Evolutionary conservation across 2,888 invertebrate genomes (phyloP), one percentile per base, ranked within the genome.

Genomic region (Pardosa pseudoannulata): DNA sequence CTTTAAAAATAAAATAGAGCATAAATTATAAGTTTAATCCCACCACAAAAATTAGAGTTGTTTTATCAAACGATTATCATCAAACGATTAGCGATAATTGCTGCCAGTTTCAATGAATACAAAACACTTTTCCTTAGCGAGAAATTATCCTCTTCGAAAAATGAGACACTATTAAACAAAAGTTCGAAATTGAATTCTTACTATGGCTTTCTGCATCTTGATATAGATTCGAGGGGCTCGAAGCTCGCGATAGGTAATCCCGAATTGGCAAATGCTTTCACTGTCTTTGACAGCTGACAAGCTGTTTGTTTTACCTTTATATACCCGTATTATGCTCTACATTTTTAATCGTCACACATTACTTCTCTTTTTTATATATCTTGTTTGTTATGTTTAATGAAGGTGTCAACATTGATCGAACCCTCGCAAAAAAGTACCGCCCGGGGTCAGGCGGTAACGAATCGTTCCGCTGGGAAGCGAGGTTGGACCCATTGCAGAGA

Each of bases 331-430:
- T 68, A 39, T 36, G 79, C 23, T 72, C 79, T 23, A 72, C 72
- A 68, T 78, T 68, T 31, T 68, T 27, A 19, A 50, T 74, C 70
- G 79, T 79, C 71, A 79, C 79, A 79, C 36, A 29, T 71, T 62
- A 79, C 11, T 79, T 41, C 27, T n/a, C n/a, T n/a, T 50, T 56
- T 56, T n/a, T 56, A n/a, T n/a, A n/a, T n/a, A n/a, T 36, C 29
- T 23, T 70, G 39, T 64, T 41, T 76, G 64, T 71, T 64, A 39
- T 65, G 71, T 71, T 62, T 71, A 56, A 56, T 56, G 29, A 64
- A 79, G 71, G 79, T 79, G 79, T 64, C 39, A 79, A 79, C 62
- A 28, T 32, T 67, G 3, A 19, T 31, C 28, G 46, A 50, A 39
- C 29, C 19, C 71, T 56, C 36, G 27, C 50, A 27, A 70, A 68